These are phyloP conservation scores for Lepidocyrtinus sp. DNA, from an alignment of 2,888 invertebrate genomes.

Conservation along the genomic window DNA sequence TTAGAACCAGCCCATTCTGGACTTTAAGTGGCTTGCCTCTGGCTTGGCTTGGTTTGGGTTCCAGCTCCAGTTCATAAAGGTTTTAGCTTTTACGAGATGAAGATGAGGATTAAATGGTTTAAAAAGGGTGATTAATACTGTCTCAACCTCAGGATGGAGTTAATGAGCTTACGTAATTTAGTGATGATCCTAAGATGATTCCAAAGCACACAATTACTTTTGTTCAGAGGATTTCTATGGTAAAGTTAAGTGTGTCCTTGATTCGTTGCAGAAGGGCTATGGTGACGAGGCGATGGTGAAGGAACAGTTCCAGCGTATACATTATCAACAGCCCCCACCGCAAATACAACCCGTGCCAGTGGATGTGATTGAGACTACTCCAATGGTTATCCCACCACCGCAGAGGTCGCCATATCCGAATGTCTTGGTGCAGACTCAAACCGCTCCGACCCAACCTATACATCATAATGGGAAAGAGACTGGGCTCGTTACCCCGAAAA, in stretches of 20 bases:
- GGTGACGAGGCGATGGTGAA: constrained; percentile 65
- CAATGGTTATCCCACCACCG: constrained; percentile 58
- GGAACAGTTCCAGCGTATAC: constrained; percentile 47
- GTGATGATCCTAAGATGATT: background rate
- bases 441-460: constrained; percentile 47
- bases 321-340: constrained; percentile 56
- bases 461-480: constrained; percentile 67
- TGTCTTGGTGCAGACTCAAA: constrained; percentile 62
- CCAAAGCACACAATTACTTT: too few relatives aligned
- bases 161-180: constrained; percentile 9
- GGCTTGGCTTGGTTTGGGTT: background rate
- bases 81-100: too few relatives aligned
- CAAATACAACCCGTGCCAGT: constrained; percentile 55
- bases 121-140: constrained; percentile 22
- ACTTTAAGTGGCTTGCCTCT: too few relatives aligned
- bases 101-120: too few relatives aligned
- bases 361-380: constrained; percentile 62
- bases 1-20: too few relatives aligned
- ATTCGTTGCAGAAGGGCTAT: constrained; percentile 66
- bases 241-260: background rate
- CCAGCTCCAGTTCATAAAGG: constrained; percentile 3
- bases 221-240: background rate
- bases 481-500: constrained; percentile 61
- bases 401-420: constrained; percentile 67
- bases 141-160: background rate